Conservation (phyloP, 2,113 vertebrate species). For the Ovis canadensis region DNA sequence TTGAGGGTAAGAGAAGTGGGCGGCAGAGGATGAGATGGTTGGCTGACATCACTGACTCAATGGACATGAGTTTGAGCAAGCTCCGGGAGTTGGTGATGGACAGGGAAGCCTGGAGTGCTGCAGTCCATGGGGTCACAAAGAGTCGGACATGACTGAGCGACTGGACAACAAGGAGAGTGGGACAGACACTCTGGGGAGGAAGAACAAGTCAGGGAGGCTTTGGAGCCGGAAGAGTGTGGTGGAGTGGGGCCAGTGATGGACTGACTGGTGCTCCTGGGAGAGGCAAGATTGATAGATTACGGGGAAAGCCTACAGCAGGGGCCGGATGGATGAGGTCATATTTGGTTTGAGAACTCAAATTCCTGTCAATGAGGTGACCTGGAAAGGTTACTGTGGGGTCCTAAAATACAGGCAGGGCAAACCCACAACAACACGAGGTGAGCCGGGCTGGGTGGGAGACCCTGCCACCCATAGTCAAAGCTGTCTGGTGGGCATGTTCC, state of each 20-base stretch:
- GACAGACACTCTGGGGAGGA: not conserved
- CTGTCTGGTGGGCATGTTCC: too few species aligned
- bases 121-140: not conserved
- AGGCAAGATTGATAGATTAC: not conserved
- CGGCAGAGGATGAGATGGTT: not conserved
- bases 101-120: not conserved
- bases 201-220: not conserved
- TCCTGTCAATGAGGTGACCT: not conserved
- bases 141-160: accelerated
- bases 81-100: not conserved
- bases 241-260: accelerated
- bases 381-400: not conserved
- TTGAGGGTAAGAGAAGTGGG: not conserved
- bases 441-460: not conserved
- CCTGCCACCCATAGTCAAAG: not conserved
- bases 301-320: not conserved
- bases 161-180: not conserved
- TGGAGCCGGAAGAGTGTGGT: accelerated
- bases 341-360: not conserved
- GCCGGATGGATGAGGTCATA: accelerated
- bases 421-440: not conserved
- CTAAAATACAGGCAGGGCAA: not conserved
- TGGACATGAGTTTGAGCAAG: not conserved
- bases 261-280: not conserved
- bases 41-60: not conserved